Base-by-base conservation (phyloP, 2,888 invertebrate genomes). In the Eupeodes luniger region DNA sequence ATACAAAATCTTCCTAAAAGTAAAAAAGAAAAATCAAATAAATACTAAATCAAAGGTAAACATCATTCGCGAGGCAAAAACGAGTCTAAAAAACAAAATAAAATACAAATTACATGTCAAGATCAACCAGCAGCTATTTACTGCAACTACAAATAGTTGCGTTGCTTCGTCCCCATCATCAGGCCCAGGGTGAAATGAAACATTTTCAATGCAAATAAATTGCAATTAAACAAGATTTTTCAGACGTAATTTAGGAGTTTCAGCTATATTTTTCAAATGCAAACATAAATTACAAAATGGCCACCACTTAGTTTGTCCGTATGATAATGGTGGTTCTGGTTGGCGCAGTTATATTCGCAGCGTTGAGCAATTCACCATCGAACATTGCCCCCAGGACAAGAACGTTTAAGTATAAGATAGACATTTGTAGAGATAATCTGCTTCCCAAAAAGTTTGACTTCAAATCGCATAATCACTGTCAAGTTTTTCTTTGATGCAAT, bases 191-290 rank as follows among this genome's bases (percentile, higher is more conserved):
- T 77, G 61, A 57, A 74, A 74, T 76, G 67, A 62, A 77, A 61
- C 66, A 66, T 74, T 81, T 81, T 74, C 40, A 40, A 81, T 84
- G 87, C 81, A 88, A 88, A 88, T 84, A 88, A 88, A 88, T 88
- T 81, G 87, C 81, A 88, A 88, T 88, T 88, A 88, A 81, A 81
- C 62, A 81, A 88, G 76, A 81, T 44, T 64, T 74, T 76, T 19
- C 76, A 67, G 69, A 59, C 47, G 64, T 79, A 53, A 80, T 72
- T 72, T 75, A 27, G 62, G 69, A 51, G 72, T 61, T 59, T 67
- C 49, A 80, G 59, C 59, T 44, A 47, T 16, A 74, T 70, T 83
- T 78, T 78, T 83, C 86, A 79, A 47, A 79, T 75, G 53, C 57
- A 70, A 76, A 81, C 81, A 36, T 9, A 81, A 81, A 78, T 72